phyloP scores from a whole-genome alignment of 2,113 vertebrate genomes.

The Nerophis lumbriciformis region DNA sequence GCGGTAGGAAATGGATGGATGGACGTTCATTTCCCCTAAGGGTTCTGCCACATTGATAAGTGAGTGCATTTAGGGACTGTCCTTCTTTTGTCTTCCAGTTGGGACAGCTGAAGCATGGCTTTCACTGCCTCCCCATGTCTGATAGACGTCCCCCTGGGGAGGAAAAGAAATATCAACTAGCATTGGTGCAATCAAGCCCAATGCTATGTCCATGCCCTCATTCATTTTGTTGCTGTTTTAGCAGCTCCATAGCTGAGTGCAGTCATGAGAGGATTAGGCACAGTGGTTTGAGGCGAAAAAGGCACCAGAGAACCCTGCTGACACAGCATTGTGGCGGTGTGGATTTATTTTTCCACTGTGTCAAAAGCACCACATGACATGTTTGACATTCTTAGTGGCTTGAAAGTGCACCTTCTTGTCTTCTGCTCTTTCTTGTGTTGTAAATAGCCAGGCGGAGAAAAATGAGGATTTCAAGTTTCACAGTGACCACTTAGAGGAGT shows the following conservation, averaged over 20 bases:
- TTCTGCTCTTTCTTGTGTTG: neutral
- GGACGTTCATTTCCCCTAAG: too few species aligned
- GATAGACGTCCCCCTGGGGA: neutral
- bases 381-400: neutral
- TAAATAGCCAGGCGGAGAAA: neutral
- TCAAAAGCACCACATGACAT: conserved; percentile 1
- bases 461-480: conserved; percentile 26
- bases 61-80: conserved; percentile 10
- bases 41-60: neutral
- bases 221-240: neutral
- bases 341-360: conserved; percentile 1
- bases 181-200: conserved; percentile 13
- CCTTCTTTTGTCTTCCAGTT: conserved; percentile 60
- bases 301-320: conserved; percentile 34
- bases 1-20: too few species aligned
- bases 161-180: conserved; percentile 1
- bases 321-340: conserved; percentile 18
- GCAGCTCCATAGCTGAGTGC: conserved; percentile 4
- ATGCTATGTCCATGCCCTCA: neutral
- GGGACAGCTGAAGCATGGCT: conserved; percentile 55
- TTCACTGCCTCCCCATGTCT: conserved; percentile 21
- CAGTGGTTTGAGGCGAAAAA: conserved; percentile 32
- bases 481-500: conserved; percentile 40
- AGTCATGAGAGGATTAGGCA: conserved; percentile 33
- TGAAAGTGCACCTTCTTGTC: neutral